phyloP scores from a whole-genome alignment of 2,888 invertebrate genomes.

The Periphyllus acericola region DNA sequence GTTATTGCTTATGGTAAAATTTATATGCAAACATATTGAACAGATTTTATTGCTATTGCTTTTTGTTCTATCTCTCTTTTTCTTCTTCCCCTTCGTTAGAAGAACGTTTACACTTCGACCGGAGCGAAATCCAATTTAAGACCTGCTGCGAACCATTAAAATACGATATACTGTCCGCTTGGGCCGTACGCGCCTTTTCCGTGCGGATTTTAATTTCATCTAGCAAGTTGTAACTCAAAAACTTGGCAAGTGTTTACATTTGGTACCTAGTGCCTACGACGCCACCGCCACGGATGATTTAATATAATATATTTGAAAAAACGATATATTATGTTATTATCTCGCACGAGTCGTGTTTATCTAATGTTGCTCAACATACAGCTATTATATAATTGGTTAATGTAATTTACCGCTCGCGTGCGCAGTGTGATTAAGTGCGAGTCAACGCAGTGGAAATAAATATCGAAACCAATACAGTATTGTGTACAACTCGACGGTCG shows the following conservation, averaged over 20 bases:
- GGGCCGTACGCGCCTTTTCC: neutral
- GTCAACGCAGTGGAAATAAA: neutral
- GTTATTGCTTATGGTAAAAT: neutral
- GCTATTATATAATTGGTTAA: too few relatives aligned
- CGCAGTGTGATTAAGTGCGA: too few relatives aligned
- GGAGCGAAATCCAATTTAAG: slow-evolving; percentile 21
- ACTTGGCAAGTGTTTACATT: slow-evolving; percentile 11
- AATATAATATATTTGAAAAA: too few relatives aligned
- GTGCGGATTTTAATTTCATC: neutral
- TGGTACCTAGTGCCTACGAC: too few relatives aligned
- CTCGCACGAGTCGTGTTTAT: too few relatives aligned
- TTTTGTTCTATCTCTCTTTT: too few relatives aligned
- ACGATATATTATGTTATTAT: too few relatives aligned
- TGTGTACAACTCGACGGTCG: neutral
- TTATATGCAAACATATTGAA: slow-evolving; percentile 10
- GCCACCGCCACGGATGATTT: too few relatives aligned
- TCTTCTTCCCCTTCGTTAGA: neutral
- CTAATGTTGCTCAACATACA: too few relatives aligned
- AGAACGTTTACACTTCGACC: slow-evolving; percentile 2
- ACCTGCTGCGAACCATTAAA: slow-evolving; percentile 43
- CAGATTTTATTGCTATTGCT: neutral
- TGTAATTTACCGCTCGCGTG: too few relatives aligned
- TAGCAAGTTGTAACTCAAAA: neutral
- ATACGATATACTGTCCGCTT: neutral
- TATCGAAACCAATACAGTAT: neutral